Evolutionary conservation across 2,113 vertebrate species (phyloP).

Genomic region (Apodemus speciosus): DNA sequence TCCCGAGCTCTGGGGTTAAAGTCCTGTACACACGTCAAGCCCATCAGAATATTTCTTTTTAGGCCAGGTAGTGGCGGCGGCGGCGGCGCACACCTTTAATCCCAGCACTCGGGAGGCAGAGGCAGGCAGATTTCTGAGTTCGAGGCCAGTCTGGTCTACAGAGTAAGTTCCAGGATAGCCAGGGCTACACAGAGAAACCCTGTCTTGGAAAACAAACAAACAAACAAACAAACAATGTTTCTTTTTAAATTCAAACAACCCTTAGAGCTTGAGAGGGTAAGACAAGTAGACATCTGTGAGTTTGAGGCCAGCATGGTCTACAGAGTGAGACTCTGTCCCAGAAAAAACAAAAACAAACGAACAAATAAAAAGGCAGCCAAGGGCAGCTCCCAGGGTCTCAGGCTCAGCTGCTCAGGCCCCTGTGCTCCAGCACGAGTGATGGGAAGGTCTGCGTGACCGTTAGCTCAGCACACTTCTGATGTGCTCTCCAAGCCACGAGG

Average conservation of each 20-base stretch:
- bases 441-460: too few species aligned
- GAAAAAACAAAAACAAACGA: neutral
- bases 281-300: neutral
- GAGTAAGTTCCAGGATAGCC: too few species aligned
- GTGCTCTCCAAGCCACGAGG: neutral
- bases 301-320: neutral
- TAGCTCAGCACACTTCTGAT: too few species aligned
- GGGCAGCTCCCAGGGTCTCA: neutral
- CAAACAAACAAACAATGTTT: neutral
- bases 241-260: neutral
- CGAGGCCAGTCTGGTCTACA: too few species aligned
- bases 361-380: neutral
- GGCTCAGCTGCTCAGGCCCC: neutral
- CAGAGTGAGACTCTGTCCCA: neutral
- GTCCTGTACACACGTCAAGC: neutral
- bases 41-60: neutral
- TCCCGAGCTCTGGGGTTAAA: neutral
- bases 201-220: too few species aligned
- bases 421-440: too few species aligned
- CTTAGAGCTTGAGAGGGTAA: neutral
- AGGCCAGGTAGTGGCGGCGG: neutral
- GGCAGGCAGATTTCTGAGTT: too few species aligned
- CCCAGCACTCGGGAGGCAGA: too few species aligned
- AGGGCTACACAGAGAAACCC: too few species aligned
- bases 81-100: too few species aligned